phyloP scores from a whole-genome alignment of 2,888 invertebrate species.

The Drosophila falleni region DNA sequence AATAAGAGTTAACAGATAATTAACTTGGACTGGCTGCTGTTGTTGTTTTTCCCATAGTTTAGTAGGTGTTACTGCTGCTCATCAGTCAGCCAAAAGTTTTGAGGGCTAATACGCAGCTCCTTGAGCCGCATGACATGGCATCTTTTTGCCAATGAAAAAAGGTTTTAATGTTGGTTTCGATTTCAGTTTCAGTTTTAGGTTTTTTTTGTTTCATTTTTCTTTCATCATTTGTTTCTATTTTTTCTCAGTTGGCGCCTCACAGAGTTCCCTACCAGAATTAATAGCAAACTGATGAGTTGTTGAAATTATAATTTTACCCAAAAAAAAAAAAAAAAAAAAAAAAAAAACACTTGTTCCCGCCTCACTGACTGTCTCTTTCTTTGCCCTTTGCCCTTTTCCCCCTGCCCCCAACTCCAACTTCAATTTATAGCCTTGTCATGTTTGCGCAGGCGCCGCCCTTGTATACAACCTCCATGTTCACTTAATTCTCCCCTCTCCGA shows the following conservation, averaged over 20 bases:
- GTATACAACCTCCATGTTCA: conserved; percentile 22
- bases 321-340: conserved; percentile 7
- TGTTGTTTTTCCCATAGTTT: conserved; percentile 64
- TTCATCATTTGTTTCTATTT: conserved; percentile 7
- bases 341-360: conserved; percentile 15
- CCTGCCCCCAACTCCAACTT: background rate
- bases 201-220: conserved; percentile 1
- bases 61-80: conserved; percentile 72
- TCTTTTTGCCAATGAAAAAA: conserved; percentile 34
- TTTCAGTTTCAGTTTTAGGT: conserved; percentile 44
- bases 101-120: conserved; percentile 38
- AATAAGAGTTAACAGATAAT: conserved; percentile 76
- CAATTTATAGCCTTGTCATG: conserved; percentile 50
- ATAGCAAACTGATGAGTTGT: conserved; percentile 81
- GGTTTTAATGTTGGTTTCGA: conserved; percentile 43
- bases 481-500: conserved; percentile 7
- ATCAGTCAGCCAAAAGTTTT: conserved; percentile 33
- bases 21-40: conserved; percentile 52
- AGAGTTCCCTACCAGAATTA: conserved; percentile 64
- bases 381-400: background rate
- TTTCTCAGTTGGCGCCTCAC: conserved; percentile 59
- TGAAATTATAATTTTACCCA: conserved; percentile 71
- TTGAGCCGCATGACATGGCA: conserved; percentile 56
- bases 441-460: conserved; percentile 57
- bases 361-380: background rate